phyloP scores from a whole-genome alignment of 2,113 vertebrate genomes.

The Poeciliopsis occidentalis region DNA sequence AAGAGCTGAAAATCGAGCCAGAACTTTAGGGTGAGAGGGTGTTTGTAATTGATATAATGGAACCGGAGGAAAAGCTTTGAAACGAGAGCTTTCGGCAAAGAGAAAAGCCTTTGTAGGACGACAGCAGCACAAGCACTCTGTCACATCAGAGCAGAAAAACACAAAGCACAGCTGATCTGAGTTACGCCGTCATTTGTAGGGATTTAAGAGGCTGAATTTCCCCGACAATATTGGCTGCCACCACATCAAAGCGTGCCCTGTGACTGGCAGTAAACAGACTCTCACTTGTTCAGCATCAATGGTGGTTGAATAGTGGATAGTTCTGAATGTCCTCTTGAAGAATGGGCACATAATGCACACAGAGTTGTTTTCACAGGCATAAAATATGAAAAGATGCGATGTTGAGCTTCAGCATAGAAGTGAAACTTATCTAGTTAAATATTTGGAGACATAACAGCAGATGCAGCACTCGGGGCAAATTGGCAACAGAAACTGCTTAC shows the following conservation, averaged over 20 bases:
- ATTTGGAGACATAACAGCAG: not conserved
- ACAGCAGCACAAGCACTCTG: conserved; percentile 40
- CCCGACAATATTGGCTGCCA: conserved; percentile 16
- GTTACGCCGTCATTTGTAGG: conserved; percentile 37
- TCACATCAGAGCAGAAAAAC: conserved; percentile 31
- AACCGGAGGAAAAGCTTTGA: conserved; percentile 47
- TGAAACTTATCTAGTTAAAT: not conserved
- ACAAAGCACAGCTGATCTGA: conserved; percentile 38
- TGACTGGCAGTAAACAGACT: conserved; percentile 37
- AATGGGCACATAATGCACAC: not conserved
- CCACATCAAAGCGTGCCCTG: conserved; percentile 55
- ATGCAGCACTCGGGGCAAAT: not conserved
- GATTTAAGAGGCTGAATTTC: conserved; percentile 56
- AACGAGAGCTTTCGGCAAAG: conserved; percentile 39
- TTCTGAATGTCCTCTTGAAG: conserved; percentile 31
- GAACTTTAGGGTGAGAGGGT: conserved; percentile 55
- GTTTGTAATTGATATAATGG: conserved; percentile 71
- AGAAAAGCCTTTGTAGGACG: conserved; percentile 56
- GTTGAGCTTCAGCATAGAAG: not conserved
- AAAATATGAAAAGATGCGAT: not conserved
- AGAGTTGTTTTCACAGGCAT: not conserved
- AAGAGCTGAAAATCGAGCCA: conserved; percentile 46
- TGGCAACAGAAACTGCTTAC: not conserved
- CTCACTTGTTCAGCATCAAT: conserved; percentile 17
- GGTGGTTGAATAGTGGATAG: conserved; percentile 33